phyloP scores from a whole-genome alignment of 2,113 vertebrate genomes.

The Struthio camelus region DNA sequence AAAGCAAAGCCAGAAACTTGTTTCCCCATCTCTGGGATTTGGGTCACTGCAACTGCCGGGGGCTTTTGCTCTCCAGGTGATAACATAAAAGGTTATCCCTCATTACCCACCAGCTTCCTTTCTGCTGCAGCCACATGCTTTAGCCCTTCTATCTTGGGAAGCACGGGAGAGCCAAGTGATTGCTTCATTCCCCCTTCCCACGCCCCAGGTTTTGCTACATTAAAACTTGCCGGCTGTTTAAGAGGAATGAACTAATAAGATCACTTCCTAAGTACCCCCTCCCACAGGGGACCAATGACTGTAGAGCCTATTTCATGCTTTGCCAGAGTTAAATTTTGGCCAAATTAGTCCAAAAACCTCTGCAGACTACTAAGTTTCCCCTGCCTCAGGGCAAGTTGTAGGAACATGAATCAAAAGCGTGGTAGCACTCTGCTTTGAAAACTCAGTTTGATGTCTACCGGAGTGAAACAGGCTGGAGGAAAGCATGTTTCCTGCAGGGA shows the following conservation, averaged over 20 bases:
- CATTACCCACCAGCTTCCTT: not conserved
- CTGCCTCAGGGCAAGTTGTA: not conserved
- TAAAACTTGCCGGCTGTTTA: rapidly evolving
- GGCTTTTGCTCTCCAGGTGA: not conserved
- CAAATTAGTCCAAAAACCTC: not conserved
- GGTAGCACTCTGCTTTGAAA: not conserved
- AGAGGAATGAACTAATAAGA: not conserved
- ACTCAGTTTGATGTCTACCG: not conserved
- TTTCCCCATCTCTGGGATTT: not conserved
- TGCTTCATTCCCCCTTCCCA: not conserved
- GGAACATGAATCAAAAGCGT: not conserved
- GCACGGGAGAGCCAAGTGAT: not conserved
- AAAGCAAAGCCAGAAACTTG: not conserved
- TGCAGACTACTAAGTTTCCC: not conserved
- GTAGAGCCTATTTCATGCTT: not conserved
- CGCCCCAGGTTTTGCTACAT: not conserved
- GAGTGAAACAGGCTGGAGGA: not conserved
- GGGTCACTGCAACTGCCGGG: not conserved
- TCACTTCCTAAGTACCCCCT: not conserved
- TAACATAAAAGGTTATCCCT: rapidly evolving
- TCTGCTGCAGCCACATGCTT: rapidly evolving
- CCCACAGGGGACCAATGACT: not conserved
- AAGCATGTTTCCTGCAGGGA: not conserved
- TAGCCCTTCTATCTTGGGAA: not conserved
- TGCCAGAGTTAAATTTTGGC: not conserved